Evolutionary conservation across 2,888 invertebrate genomes (phyloP), one percentile per base, ranked within the genome.

Genomic region (Belgica antarctica): DNA sequence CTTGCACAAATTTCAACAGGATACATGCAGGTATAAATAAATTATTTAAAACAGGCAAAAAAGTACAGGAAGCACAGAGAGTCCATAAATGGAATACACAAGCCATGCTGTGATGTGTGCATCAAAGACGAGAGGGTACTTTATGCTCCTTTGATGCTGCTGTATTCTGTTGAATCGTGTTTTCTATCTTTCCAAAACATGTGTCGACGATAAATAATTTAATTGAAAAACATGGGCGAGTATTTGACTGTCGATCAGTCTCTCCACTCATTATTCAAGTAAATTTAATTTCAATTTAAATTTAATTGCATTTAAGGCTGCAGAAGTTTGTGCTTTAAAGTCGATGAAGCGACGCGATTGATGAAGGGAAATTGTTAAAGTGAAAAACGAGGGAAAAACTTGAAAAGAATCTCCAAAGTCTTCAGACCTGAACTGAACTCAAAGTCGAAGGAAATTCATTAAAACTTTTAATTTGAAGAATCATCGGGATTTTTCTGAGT

Each of bases 381-480:
- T n/a, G n/a, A n/a, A 31, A 31, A 5, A 31, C 12, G 7, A 31
- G 34, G 34, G 34, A n/a, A n/a, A n/a, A n/a, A n/a, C n/a, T n/a
- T n/a, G 34, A 31, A 31, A 31, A 31, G 34, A 31, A 31, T n/a
- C n/a, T n/a, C n/a, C n/a, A 31, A 52, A 22, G 22, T 52, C 52
- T 52, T 52, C 52, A 52, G 52, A 52, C 52, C 52, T 52, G 7
- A 52, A 52, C 52, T 31, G 12, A 41, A 41, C 4, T 2, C 41
- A 10, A 31, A 31, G 4, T 27, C 27, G 47, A 22, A 27, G 47
- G 22, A 65, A 65, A 36, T 65, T 65, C 65, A 65, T 65, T 65
- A 65, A 65, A 65, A 46, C 47, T 65, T 65, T 65, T 65, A 65
- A 65, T 65, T 65, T 65, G 65, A 65, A 52, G 65, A 65, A 59